phyloP scores from a whole-genome alignment of 2,797 vertebrate genomes.

The Enteromius fasciolatus region DNA sequence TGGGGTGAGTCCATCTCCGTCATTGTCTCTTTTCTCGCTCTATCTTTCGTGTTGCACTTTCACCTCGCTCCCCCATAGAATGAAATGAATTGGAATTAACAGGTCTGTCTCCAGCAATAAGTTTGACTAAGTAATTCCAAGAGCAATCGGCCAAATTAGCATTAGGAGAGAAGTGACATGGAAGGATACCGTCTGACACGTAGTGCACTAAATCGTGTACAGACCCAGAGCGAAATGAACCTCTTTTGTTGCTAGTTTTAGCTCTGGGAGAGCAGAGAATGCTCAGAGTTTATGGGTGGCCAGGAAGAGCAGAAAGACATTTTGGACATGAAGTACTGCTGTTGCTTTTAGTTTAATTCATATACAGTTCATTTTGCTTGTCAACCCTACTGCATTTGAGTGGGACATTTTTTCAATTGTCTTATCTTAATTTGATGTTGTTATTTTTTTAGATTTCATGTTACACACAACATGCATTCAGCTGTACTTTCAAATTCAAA shows the following conservation, averaged over 20 bases:
- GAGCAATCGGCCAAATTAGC: slow-evolving; percentile 83
- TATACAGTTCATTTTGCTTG: neutral
- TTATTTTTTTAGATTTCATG: neutral
- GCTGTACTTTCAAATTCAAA: neutral
- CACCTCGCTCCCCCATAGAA: slow-evolving; percentile 66
- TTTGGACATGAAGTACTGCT: slow-evolving; percentile 40
- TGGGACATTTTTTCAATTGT: neutral
- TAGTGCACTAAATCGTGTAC: slow-evolving; percentile 79
- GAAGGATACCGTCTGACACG: slow-evolving; percentile 84
- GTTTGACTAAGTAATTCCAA: slow-evolving; percentile 80
- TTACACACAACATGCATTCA: neutral
- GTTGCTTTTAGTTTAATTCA: slow-evolving; percentile 20
- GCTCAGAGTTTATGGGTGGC: slow-evolving; percentile 21
- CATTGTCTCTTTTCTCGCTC: neutral
- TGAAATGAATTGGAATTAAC: slow-evolving; percentile 86
- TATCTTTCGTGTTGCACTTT: slow-evolving; percentile 67
- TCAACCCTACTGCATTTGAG: neutral
- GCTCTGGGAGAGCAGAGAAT: slow-evolving; percentile 50
- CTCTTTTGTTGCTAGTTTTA: slow-evolving; percentile 47
- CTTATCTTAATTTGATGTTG: neutral
- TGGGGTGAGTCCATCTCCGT: slow-evolving; percentile 58
- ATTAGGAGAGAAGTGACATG: slow-evolving; percentile 82
- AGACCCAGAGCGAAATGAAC: slow-evolving; percentile 64
- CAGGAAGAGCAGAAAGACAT: slow-evolving; percentile 35
- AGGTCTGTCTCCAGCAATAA: slow-evolving; percentile 79